Percentiles rank a stretch among this genome's conserved stretches.
Evolutionary conservation across 2,113 vertebrate genomes (phyloP).

Genomic region (Uria aalge): DNA sequence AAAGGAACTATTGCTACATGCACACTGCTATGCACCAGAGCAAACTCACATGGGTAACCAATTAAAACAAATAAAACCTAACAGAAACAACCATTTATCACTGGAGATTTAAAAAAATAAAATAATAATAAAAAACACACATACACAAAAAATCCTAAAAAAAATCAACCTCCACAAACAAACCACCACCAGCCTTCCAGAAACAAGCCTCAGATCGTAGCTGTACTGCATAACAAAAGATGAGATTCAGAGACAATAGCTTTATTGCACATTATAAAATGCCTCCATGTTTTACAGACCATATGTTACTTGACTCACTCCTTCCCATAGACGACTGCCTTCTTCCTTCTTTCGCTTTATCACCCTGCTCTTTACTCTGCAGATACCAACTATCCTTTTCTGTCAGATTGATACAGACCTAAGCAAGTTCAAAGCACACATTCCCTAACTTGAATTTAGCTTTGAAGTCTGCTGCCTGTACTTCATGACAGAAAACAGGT

Average conservation of each 20-base stretch:
- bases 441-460: neutral
- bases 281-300: neutral
- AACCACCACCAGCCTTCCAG: neutral
- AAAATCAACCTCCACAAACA: neutral
- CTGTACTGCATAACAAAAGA: neutral
- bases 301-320: neutral
- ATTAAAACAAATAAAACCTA: neutral
- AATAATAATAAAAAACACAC: neutral
- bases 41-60: neutral
- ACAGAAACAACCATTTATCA: neutral
- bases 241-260: neutral
- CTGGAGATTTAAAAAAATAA: neutral
- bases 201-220: neutral
- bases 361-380: neutral
- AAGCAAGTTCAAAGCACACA: neutral
- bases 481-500: neutral
- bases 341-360: neutral
- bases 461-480: neutral
- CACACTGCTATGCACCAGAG: neutral
- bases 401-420: neutral
- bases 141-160: neutral
- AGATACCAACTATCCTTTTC: neutral
- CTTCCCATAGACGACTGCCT: neutral
- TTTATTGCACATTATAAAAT: neutral
- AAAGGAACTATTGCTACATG: neutral